Percentiles rank a stretch among this genome's conserved stretches.
Conservation (phyloP, 2,113 vertebrate species). For the Aphyosemion australe region DNA sequence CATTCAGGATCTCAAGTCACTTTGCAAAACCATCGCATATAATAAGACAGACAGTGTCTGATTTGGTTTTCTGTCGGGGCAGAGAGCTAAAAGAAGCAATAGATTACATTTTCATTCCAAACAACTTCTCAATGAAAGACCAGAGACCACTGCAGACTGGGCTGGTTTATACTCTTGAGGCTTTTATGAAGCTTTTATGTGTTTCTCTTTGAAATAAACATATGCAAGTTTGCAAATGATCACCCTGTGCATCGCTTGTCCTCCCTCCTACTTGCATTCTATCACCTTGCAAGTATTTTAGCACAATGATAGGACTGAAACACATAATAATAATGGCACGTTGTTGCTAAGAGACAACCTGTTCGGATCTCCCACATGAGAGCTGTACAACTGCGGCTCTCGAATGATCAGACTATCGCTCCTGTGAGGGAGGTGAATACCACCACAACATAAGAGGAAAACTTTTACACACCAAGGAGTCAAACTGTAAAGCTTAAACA, state of each 20-base stretch:
- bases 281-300: conserved; percentile 48
- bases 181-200: conserved; percentile 25
- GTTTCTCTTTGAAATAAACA: conserved; percentile 21
- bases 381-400: conserved; percentile 55
- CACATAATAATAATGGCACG: conserved; percentile 72
- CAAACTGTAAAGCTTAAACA: background rate
- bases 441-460: conserved; percentile 24
- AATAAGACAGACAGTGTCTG: conserved; percentile 31
- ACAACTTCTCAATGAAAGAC: conserved; percentile 12
- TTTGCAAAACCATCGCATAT: conserved; percentile 45
- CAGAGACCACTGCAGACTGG: conserved; percentile 5
- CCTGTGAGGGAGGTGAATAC: conserved; percentile 42
- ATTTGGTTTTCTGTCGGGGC: conserved; percentile 25
- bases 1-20: conserved; percentile 55
- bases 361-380: conserved; percentile 75
- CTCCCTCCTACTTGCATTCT: conserved; percentile 38
- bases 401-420: conserved; percentile 55
- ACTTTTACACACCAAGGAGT: too few species aligned
- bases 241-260: conserved; percentile 4
- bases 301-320: conserved; percentile 74
- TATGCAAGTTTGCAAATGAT: conserved; percentile 11
- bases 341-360: conserved; percentile 85
- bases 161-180: conserved; percentile 15
- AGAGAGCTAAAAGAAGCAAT: conserved; percentile 37
- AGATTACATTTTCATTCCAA: conserved; percentile 20